Evolutionary conservation across 1,140 invertebrate genomes (phyloP), one percentile per base, ranked within the genome.

Genomic region (Drosophila carrolli): DNA sequence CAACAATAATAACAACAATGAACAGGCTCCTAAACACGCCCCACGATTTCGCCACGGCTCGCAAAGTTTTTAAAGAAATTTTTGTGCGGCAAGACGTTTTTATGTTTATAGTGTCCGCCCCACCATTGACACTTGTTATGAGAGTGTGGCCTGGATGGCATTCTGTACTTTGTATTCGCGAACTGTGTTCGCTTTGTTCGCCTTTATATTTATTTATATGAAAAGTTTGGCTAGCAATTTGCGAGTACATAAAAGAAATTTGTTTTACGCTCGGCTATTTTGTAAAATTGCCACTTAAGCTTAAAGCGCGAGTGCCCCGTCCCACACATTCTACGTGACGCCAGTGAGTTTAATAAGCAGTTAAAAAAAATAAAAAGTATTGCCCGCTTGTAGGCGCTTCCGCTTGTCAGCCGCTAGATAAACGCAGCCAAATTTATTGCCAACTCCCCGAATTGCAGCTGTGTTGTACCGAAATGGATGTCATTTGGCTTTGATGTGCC

Each of bases 231-330:
- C 76, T 75, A 72, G 83, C 83, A 88, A 88, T 88, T 88, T 88
- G 85, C 77, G 67, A 88, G 80, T 88, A 88, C 83, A 88, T 88
- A 88, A 88, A 88, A 81, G 84, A 88, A 88, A 88, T 88, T 88
- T 88, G 79, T 83, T 88, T 88, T 88, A 86, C 66, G 79, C 76
- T 60, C 41, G 65, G 83, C 84, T 88, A 88, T 88, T 88, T 88
- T 88, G 76, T 77, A 89, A 89, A 89, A 82, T 84, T 82, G 84
- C 80, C 80, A 88, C 84, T 88, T 88, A 84, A 89, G 88, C 76
- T 78, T 89, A 79, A 79, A 79, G 75, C 83, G 58, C 54, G 43
- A 23, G 14, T 48, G 32, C 10, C 38, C 23, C 10, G 16, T 57
- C 35, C 16, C 29, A 4, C 41, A 10, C 16, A 5, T 37, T 8